Base-by-base conservation (phyloP, 2,797 vertebrate species). In the Siniperca undulata region DNA sequence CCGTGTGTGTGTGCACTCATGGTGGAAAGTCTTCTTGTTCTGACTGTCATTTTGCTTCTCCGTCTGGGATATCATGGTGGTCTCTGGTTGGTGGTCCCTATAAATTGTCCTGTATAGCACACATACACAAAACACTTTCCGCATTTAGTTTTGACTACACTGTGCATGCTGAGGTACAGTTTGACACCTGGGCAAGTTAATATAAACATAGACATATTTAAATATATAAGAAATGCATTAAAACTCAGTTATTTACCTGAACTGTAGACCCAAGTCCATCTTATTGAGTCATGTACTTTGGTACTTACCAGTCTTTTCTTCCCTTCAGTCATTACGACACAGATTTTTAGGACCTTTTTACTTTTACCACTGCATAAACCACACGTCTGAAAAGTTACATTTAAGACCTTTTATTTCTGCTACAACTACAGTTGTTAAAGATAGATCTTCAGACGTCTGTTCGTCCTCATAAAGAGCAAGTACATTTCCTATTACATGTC, bases 401-500 rank as follows among this genome's bases (percentile, higher is more conserved):
- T 85, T 78, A 59, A 74, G n/a, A 84, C 36, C 36, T 80, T 89
- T 88, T 71, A 73, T 72, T 69, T 58, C 48, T 40, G 61, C 66
- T 80, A 1, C 42, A 77, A 58, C 62, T 85, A 30, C 72, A 86
- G 77, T 71, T 77, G 40, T 81, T 72, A 60, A 74, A 73, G 67
- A 76, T 52, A 67, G 78, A 82, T 83, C 34, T 67, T 69, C 77
- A 82, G 75, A 81, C 27, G 50, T 81, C 73, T 87, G 81, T 74
- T 83, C 62, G 8, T 75, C 59, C 86, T 82, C 85, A 82, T 89
- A 89, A 91, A 89, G 88, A 86, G 53, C 48, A 14, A 81, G 78
- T 71, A 44, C 82, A 66, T 81, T 81, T 91, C 82, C 84, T 91
- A 83, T 86, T 89, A 87, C 75, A 52, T 90, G 90, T 90, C 84